Evolutionary conservation across 1,140 invertebrate species (phyloP), one percentile per base, ranked within the genome.

Genomic region (Heterodera carotae): DNA sequence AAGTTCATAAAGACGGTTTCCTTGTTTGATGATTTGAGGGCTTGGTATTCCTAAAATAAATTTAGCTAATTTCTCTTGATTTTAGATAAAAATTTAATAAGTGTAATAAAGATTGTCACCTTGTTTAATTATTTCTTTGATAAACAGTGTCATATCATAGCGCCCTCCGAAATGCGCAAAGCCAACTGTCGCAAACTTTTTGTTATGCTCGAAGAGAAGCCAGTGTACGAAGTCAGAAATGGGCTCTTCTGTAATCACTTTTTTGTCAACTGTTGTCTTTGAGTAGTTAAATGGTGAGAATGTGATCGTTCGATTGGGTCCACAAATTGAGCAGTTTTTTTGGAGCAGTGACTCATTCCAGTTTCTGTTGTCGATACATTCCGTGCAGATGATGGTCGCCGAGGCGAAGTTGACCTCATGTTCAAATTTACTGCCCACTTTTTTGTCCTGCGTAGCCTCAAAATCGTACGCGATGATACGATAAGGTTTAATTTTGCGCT

Each of bases 51-150:
- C 36, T 39, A 39, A 39, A 39, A 39, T 6, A 39, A 6, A 10
- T 39, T 39, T 39, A 39, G 10, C n/a, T n/a, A n/a, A n/a, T n/a
- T n/a, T n/a, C n/a, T n/a, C n/a, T n/a, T n/a, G n/a, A n/a, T n/a
- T n/a, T n/a, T n/a, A n/a, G n/a, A n/a, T n/a, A 39, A 39, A 39
- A 39, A 39, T 39, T 39, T 39, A 39, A 39, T n/a, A n/a, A n/a
- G n/a, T n/a, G n/a, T n/a, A 39, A 39, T 10, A 6, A 10, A 39
- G 10, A 6, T 39, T 39, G 4, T 10, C 12, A 33, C 62, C 62
- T 64, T 64, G 27, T 12, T 29, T 64, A 33, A 64, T 29, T 6
- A 64, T 64, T 64, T 64, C 62, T 12, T 33, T 64, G 31, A 64
- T 29, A 29, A 33, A 29, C 62, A 64, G 10, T 33, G 31, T 33